These are phyloP conservation scores for Cardiocondyla obscurior DNA, from an alignment of 1,140 invertebrate species.

Conservation along the genomic window DNA sequence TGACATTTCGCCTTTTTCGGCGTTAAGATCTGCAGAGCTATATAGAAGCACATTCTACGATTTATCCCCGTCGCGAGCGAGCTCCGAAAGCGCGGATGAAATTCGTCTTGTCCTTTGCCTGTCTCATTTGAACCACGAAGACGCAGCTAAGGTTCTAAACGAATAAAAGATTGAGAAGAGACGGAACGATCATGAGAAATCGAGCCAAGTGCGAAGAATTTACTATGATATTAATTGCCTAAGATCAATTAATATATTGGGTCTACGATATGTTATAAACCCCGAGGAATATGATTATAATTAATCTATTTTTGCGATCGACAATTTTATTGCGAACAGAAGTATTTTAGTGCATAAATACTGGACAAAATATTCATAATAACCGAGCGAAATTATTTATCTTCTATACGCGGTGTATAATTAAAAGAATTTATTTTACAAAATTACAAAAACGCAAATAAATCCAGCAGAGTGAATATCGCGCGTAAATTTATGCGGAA, in stretches of 20 bases:
- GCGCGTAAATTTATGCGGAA: background rate
- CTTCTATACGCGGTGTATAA: background rate
- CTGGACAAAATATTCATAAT: background rate
- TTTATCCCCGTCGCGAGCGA: constrained; percentile 30
- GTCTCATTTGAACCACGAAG: constrained; percentile 7
- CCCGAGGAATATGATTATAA: background rate
- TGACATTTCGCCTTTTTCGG: constrained; percentile 33
- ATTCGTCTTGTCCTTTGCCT: constrained; percentile 25
- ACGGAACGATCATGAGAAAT: constrained; percentile 15
- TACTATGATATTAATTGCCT: background rate
- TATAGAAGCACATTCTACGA: constrained; percentile 32
- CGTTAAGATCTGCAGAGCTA: background rate
- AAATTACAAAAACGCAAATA: background rate
- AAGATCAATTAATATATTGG: background rate
- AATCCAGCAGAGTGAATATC: background rate
- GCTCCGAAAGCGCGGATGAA: background rate
- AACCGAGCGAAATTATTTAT: background rate
- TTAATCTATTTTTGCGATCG: background rate
- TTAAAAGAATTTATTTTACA: constrained; percentile 13
- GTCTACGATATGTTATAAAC: background rate
- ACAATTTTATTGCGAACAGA: background rate
- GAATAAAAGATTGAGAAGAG: background rate
- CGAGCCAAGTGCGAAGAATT: background rate
- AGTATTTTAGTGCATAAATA: constrained; percentile 1
- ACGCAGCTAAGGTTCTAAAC: background rate